Conservation (phyloP, 2,797 vertebrate genomes). For the Podarcis lilfordi region DNA sequence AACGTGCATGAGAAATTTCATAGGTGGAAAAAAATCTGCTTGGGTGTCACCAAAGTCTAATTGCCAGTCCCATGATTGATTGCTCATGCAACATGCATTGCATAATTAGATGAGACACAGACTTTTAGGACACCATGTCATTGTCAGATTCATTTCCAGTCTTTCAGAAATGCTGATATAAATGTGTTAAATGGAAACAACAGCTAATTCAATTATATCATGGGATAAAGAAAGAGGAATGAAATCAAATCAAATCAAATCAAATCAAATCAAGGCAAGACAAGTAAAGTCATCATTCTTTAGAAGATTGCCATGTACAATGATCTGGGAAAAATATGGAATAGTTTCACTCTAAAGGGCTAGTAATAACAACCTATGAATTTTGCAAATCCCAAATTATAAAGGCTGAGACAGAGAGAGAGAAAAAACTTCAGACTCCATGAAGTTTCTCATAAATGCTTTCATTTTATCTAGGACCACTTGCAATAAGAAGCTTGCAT, state of each 20-base stretch:
- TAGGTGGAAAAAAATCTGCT: too few species aligned
- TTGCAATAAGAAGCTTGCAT: neutral
- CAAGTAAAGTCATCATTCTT: neutral
- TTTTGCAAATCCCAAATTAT: too few species aligned
- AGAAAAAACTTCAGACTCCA: neutral
- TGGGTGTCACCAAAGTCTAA: too few species aligned
- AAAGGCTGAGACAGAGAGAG: too few species aligned
- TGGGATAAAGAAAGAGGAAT: neutral
- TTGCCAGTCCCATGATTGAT: neutral
- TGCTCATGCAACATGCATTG: neutral
- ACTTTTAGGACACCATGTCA: neutral
- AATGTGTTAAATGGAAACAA: neutral
- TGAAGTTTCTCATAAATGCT: neutral
- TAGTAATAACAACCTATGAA: neutral
- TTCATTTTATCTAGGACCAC: neutral
- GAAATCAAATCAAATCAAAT: neutral
- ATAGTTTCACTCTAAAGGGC: neutral
- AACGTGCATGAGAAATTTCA: too few species aligned
- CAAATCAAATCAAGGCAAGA: neutral
- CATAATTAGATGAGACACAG: neutral
- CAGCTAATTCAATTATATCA: neutral
- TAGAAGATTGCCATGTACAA: neutral
- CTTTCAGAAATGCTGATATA: neutral
- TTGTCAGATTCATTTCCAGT: neutral
- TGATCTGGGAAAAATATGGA: neutral